These are phyloP conservation scores for Empis stercorea DNA, from an alignment of 2,888 invertebrate genomes.

Conservation along the genomic window DNA sequence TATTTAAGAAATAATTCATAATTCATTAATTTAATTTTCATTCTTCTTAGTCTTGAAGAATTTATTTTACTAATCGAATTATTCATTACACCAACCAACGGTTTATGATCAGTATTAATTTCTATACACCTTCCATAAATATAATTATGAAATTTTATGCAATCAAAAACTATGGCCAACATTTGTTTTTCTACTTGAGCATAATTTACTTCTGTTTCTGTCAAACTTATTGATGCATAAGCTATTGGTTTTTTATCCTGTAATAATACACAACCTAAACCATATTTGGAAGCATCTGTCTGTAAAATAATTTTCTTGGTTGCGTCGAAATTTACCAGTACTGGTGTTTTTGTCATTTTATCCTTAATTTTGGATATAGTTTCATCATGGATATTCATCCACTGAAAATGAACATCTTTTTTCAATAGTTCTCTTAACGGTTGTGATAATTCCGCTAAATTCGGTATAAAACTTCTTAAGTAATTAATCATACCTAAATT, in stretches of 20 bases:
- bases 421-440: slow-evolving; percentile 3
- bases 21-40: slow-evolving; percentile 8
- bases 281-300: neutral
- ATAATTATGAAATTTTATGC: slow-evolving; percentile 2
- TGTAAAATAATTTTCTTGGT: neutral
- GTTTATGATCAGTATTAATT: neutral
- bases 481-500: too few species aligned
- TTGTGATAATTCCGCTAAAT: too few species aligned
- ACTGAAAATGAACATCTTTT: slow-evolving; percentile 6
- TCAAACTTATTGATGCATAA: slow-evolving; percentile 17
- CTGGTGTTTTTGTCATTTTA: slow-evolving; percentile 4
- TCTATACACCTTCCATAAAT: too few species aligned
- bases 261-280: neutral
- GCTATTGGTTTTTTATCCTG: slow-evolving; percentile 9
- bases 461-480: too few species aligned
- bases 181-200: slow-evolving; percentile 14
- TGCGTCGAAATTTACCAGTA: neutral
- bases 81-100: neutral
- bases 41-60: slow-evolving; percentile 4
- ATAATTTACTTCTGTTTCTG: slow-evolving; percentile 14
- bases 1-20: slow-evolving; percentile 4
- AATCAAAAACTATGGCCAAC: slow-evolving; percentile 8
- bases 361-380: slow-evolving; percentile 3
- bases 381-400: slow-evolving; percentile 2
- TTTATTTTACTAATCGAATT: slow-evolving; percentile 4